These are phyloP conservation scores for Clarias platycephalus DNA, from an alignment of 2,797 vertebrate species.

Conservation along the genomic window DNA sequence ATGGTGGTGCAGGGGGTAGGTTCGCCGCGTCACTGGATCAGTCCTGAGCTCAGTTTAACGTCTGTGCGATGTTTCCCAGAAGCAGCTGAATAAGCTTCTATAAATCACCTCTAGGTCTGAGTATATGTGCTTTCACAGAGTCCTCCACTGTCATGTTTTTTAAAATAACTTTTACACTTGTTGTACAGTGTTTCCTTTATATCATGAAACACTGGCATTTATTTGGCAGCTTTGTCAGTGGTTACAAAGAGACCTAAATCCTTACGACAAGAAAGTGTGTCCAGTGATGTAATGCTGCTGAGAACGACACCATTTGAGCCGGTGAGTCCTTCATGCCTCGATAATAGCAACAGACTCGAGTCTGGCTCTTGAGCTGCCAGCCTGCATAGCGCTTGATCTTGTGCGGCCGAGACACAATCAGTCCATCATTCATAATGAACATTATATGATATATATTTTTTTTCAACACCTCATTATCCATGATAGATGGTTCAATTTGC, in stretches of 20 bases:
- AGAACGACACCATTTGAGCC: neutral
- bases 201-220: neutral
- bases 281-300: neutral
- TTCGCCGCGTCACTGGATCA: neutral
- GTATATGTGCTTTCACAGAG: neutral
- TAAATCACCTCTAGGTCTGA: neutral
- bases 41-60: neutral
- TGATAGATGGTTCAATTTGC: slow-evolving; percentile 12
- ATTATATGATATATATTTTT: neutral
- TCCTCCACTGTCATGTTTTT: too few relatives aligned
- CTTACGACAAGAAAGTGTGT: neutral
- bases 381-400: neutral
- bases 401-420: neutral
- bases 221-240: neutral
- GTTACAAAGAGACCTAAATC: neutral
- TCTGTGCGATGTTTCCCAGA: too few relatives aligned
- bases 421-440: neutral
- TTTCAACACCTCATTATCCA: slow-evolving; percentile 24
- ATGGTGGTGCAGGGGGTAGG: too few relatives aligned
- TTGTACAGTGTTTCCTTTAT: neutral
- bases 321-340: neutral
- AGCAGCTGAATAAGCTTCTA: neutral
- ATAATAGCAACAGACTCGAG: neutral
- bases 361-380: neutral
- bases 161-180: too few relatives aligned